These are phyloP conservation scores for Delia radicum DNA, from an alignment of 1,140 invertebrate genomes.

Conservation along the genomic window DNA sequence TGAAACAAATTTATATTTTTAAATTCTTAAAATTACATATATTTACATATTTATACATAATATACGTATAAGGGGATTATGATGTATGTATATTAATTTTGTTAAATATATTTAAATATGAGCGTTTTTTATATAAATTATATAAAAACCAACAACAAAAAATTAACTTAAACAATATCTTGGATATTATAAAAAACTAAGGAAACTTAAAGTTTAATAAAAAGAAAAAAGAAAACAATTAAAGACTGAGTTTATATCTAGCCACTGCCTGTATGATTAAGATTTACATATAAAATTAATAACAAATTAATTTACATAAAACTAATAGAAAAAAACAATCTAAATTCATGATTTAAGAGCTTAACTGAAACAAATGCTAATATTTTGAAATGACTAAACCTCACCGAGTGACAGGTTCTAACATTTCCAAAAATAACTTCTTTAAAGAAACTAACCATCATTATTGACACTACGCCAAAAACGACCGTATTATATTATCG, in stretches of 20 bases:
- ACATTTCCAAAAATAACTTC: constrained; percentile 96
- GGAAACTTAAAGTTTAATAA: background rate
- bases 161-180: no score
- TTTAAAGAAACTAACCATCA: constrained; percentile 90
- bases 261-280: background rate
- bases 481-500: constrained; percentile 79
- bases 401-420: constrained; percentile 64
- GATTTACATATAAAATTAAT: background rate
- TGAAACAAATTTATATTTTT: background rate
- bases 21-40: background rate
- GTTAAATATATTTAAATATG: constrained; percentile 2
- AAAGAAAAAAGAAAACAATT: background rate
- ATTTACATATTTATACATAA: constrained; percentile 21
- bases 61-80: background rate
- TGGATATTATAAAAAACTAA: background rate
- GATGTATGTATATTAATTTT: background rate
- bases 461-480: constrained; percentile 89
- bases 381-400: constrained; percentile 22
- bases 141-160: background rate
- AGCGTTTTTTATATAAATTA: background rate
- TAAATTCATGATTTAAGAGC: background rate
- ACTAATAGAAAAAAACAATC: background rate
- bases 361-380: constrained; percentile 12
- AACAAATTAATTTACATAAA: background rate
- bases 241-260: background rate